Evolutionary conservation across 1,140 invertebrate genomes (phyloP).

Genomic region (Drosophila serrata): DNA sequence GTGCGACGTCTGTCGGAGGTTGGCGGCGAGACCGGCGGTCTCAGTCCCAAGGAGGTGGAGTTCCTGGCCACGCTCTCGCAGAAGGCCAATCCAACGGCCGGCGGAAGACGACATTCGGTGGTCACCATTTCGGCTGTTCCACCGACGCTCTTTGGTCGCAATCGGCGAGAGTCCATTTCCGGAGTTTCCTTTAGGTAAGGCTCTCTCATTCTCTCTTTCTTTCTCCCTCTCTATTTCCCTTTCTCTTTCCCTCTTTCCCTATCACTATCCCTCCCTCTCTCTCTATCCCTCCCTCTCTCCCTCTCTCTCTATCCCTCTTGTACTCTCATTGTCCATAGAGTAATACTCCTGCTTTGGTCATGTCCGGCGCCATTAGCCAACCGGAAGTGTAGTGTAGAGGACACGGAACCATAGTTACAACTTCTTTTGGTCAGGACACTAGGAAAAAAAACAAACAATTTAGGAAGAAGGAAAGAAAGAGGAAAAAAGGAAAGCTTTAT

Average conservation of each 20-base stretch:
- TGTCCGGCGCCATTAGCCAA: conserved; percentile 18
- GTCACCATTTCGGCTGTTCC: conserved; percentile 93
- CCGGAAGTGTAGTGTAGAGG: conserved; percentile 23
- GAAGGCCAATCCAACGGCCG: conserved; percentile 87
- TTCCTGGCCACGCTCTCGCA: conserved; percentile 89
- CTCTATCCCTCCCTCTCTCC: not conserved
- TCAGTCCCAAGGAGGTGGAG: conserved; percentile 90
- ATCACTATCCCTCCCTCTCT: not conserved
- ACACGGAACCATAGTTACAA: conserved; percentile 10
- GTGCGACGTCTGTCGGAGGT: conserved; percentile 92
- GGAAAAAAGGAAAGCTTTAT: no score
- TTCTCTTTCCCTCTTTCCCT: not conserved
- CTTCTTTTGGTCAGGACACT: not conserved
- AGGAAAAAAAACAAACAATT: not conserved
- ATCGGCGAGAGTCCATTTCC: conserved; percentile 92
- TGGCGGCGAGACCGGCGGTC: conserved; percentile 89
- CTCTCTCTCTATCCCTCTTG: not conserved
- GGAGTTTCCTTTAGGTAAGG: conserved; percentile 87
- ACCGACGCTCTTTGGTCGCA: conserved; percentile 90
- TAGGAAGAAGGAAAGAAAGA: not conserved
- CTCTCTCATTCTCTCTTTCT: not conserved
- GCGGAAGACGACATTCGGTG: conserved; percentile 92
- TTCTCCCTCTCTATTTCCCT: not conserved
- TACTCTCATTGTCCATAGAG: not conserved
- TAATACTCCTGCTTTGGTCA: not conserved